These are phyloP conservation scores for Crossaster papposus DNA, from an alignment of 53 echinoderm and acorn worm species.

Conservation along the genomic window DNA sequence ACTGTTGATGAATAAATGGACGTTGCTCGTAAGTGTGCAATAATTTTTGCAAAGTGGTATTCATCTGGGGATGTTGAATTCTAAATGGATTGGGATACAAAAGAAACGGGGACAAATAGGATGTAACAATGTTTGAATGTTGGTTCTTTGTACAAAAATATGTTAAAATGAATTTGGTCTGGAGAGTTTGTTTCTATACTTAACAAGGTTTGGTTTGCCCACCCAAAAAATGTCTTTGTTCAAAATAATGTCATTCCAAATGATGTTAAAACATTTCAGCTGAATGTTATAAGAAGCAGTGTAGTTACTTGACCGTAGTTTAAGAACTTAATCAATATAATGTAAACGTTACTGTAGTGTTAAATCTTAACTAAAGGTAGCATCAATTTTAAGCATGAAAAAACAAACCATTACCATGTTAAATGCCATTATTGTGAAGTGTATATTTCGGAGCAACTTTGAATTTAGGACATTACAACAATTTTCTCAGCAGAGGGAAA, in stretches of 20 bases:
- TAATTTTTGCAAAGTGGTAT: background rate
- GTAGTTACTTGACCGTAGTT: background rate
- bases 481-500: background rate
- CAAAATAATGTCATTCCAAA: slow-evolving; percentile 34
- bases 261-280: slow-evolving; percentile 23
- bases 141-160: background rate
- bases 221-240: slow-evolving; percentile 22
- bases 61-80: background rate
- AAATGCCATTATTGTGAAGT: background rate
- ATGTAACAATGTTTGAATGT: background rate
- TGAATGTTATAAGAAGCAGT: background rate
- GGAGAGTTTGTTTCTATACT: slow-evolving; percentile 22
- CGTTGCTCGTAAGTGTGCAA: background rate
- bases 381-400: background rate
- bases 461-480: background rate
- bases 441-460: background rate
- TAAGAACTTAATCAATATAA: background rate
- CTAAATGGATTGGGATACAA: background rate
- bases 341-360: background rate
- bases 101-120: background rate
- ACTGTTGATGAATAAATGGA: background rate
- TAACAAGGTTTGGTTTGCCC: slow-evolving; percentile 31
- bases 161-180: slow-evolving; percentile 33
- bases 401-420: background rate
- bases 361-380: background rate